A percentile compares a stretch with the other conserved stretches of the same genome.
These are phyloP conservation scores for Micrasema longulum DNA, from an alignment of 1,140 invertebrate genomes.

Conservation along the genomic window DNA sequence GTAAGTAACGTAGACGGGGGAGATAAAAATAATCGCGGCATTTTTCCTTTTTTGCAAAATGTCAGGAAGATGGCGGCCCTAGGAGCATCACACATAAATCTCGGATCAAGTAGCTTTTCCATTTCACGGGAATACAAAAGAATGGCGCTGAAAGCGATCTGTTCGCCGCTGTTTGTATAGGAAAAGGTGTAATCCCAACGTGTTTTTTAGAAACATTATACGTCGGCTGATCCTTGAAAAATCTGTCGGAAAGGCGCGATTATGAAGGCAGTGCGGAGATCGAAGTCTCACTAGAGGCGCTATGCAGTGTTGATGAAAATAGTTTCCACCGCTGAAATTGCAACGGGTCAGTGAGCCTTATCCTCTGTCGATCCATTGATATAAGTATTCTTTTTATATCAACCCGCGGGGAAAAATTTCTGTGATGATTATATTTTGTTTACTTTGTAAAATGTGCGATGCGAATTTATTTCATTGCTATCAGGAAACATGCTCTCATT, in stretches of 20 bases:
- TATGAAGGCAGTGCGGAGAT: slow-evolving; percentile 3
- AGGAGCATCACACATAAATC: slow-evolving; percentile 41
- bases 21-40: too few species aligned
- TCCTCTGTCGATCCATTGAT: too few species aligned
- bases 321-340: background rate
- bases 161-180: slow-evolving; percentile 26
- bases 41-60: too few species aligned
- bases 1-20: too few species aligned
- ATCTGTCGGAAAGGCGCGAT: slow-evolving; percentile 21
- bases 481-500: too few species aligned
- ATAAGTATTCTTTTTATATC: too few species aligned
- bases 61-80: background rate
- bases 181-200: slow-evolving; percentile 27
- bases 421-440: too few species aligned
- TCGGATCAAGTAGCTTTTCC: slow-evolving; percentile 47
- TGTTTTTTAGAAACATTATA: slow-evolving; percentile 31
- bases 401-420: too few species aligned
- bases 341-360: too few species aligned
- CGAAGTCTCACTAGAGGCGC: background rate
- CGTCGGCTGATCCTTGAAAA: background rate
- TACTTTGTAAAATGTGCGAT: too few species aligned
- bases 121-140: slow-evolving; percentile 44
- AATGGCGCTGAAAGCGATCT: slow-evolving; percentile 44
- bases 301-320: background rate
- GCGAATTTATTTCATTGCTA: too few species aligned